These are phyloP conservation scores for Anorthoa munda DNA, from an alignment of 2,888 invertebrate genomes.

Conservation along the genomic window DNA sequence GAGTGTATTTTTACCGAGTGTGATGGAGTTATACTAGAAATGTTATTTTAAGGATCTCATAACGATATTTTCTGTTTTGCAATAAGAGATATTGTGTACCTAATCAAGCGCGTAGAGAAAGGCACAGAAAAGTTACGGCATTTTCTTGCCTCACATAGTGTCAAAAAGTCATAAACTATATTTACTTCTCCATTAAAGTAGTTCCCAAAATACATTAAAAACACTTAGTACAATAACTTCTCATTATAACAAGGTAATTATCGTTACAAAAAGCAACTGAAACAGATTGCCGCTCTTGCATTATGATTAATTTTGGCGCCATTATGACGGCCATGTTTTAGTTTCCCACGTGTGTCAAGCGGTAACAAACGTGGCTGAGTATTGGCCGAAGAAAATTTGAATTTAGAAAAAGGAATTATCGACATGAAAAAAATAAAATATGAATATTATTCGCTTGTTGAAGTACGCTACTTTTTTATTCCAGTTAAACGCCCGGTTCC, in stretches of 20 bases:
- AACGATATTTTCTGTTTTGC: not conserved
- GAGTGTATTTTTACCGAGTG: not conserved
- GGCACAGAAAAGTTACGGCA: too few species aligned
- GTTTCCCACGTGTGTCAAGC: conserved; percentile 6
- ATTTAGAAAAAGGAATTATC: too few species aligned
- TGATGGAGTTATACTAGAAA: not conserved
- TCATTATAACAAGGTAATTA: not conserved
- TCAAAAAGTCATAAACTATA: too few species aligned
- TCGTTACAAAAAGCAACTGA: conserved; percentile 1
- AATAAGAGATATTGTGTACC: too few species aligned
- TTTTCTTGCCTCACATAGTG: not conserved
- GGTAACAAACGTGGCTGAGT: too few species aligned
- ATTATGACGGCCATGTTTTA: conserved; percentile 24
- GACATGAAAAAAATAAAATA: too few species aligned
- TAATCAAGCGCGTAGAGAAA: not conserved
- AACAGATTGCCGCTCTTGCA: conserved; percentile 5
- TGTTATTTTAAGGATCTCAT: not conserved
- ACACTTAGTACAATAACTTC: not conserved
- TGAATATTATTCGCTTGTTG: too few species aligned
- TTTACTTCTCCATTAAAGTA: too few species aligned
- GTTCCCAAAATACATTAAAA: too few species aligned
- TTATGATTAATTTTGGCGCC: conserved; percentile 10
- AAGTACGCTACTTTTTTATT: too few species aligned
- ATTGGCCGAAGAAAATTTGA: too few species aligned
- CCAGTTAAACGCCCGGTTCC: too few species aligned